Evolutionary conservation across 2,888 invertebrate species (phyloP), one percentile per base, ranked within the genome.

Genomic region (Crematogaster levior): DNA sequence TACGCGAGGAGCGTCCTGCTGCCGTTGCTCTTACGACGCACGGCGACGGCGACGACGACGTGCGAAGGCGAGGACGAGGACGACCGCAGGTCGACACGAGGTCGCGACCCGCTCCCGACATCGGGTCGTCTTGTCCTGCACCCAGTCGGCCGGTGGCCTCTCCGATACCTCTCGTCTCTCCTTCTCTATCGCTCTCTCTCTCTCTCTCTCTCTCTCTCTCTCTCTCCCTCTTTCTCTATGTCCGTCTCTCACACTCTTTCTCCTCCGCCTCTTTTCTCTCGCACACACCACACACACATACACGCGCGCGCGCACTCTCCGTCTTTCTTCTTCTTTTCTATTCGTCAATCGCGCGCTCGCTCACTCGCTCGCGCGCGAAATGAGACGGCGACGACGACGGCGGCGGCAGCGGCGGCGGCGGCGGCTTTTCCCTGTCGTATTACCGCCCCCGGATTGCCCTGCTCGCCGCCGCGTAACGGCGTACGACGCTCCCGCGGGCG

Each of bases 61-160:
- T n/a, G 37, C 60, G 61, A 7, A 3, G 24, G 72, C 84, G 89
- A 84, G 80, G 85, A 85, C 80, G 85, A 84, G 81, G 87, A 88
- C 88, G 90, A 89, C 89, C 88, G 81, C 88, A 86, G 89, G 88
- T 88, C 88, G 90, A 86, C 89, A 86, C 86, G 88, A 86, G 88
- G 85, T 89, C 90, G 87, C 88, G 89, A 89, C 88, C 90, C 90
- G 89, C 85, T 88, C 87, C 86, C 91, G 91, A 92, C 91, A 92
- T 91, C 89, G 88, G 90, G 85, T 84, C 86, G 86, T 84, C 83
- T 87, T 90, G 84, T 90, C 90, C 88, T 84, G 86, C 83, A 84
- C 84, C 86, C 74, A 86, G 88, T 86, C 86, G 90, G 85, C 90
- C 86, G 87, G 89, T 88, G 85, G 85, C 84, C 86, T 85, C 68